Evolutionary conservation across 2,113 vertebrate species (phyloP).

Genomic region (Tachysurus fulvidraco): DNA sequence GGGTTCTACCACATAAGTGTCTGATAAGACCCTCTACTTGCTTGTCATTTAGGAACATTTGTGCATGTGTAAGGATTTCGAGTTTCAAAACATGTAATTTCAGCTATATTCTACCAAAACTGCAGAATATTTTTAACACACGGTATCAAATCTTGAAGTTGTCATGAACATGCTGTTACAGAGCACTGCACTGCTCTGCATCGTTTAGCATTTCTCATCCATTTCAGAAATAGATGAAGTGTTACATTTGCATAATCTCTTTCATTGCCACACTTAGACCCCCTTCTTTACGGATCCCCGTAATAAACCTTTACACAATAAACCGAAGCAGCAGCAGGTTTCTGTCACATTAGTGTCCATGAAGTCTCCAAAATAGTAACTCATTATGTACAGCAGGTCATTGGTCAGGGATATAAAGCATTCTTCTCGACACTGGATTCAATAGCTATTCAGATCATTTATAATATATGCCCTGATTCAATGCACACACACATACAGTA

Average conservation of each 20-base stretch:
- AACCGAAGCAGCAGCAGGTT: neutral
- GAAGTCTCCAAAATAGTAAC: neutral
- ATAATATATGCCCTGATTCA: neutral
- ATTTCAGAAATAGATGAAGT: conserved; percentile 40
- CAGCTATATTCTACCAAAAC: neutral
- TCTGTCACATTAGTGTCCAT: conserved; percentile 3
- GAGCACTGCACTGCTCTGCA: neutral
- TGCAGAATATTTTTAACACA: neutral
- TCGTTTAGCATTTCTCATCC: conserved; percentile 41
- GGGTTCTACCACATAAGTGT: neutral
- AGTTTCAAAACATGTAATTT: neutral
- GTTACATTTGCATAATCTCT: conserved; percentile 51
- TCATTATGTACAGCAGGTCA: neutral
- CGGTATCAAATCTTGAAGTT: neutral
- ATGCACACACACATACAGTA: neutral
- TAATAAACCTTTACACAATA: conserved; percentile 20
- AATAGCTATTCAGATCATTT: neutral
- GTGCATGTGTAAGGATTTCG: neutral
- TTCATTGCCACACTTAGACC: conserved; percentile 1
- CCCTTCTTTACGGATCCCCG: neutral
- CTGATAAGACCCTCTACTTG: neutral
- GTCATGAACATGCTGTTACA: neutral
- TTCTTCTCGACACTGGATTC: neutral
- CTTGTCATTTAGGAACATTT: neutral
- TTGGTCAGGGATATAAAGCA: neutral